A percentile compares a stretch with the other conserved stretches of the same genome.
Evolutionary conservation across 1,140 invertebrate species (phyloP).

Genomic region (Hyphantria cunea): DNA sequence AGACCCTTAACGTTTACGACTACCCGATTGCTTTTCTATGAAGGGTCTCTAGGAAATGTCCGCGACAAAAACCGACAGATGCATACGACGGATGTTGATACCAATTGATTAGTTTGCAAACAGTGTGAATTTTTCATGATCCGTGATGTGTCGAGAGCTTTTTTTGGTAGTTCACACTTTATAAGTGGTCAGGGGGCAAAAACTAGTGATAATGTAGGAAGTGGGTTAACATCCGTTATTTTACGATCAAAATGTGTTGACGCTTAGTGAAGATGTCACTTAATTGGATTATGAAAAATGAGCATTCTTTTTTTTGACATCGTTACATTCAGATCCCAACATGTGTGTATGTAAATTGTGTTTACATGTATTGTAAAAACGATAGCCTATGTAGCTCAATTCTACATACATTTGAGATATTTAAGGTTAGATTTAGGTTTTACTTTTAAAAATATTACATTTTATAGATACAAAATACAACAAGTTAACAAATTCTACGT

Average conservation of each 20-base stretch:
- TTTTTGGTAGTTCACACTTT: constrained; percentile 38
- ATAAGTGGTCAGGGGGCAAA: constrained; percentile 27
- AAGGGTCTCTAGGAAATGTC: constrained; percentile 67
- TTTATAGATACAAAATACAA: too few relatives aligned
- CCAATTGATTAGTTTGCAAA: constrained; percentile 44
- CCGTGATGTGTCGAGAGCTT: constrained; percentile 29
- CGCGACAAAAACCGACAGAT: constrained; percentile 71
- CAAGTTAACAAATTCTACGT: too few relatives aligned
- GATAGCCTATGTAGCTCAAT: too few relatives aligned
- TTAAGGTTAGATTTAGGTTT: too few relatives aligned
- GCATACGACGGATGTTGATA: constrained; percentile 58
- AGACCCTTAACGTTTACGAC: constrained; percentile 81
- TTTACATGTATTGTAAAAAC: too few relatives aligned
- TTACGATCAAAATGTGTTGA: not conserved
- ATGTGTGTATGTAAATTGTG: too few relatives aligned
- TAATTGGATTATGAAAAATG: not conserved
- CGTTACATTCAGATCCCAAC: too few relatives aligned
- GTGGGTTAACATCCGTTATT: not conserved
- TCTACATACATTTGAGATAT: too few relatives aligned
- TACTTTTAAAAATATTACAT: too few relatives aligned
- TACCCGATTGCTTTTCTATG: constrained; percentile 82
- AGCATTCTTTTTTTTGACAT: not conserved
- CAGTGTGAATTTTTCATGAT: constrained; percentile 34
- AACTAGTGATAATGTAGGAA: constrained; percentile 1
- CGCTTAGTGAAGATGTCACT: not conserved